Conservation (phyloP, 2,797 vertebrate genomes). For the Peromyscus melanophrys region DNA sequence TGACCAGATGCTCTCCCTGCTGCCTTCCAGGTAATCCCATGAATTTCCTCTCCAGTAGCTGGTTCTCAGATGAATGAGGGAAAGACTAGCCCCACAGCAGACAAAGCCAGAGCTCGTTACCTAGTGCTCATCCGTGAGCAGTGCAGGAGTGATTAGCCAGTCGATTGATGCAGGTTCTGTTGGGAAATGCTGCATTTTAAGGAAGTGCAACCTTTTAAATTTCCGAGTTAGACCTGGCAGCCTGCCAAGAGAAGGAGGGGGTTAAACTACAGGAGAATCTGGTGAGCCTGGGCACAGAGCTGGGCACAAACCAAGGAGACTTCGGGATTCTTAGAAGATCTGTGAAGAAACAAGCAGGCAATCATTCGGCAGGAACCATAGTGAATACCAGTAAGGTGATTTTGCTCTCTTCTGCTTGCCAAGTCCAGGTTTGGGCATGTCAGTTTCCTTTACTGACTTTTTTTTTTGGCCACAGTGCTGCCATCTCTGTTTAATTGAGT, state of each 20-base stretch:
- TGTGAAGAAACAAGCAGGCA: slow-evolving; percentile 27
- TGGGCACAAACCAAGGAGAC: slow-evolving; percentile 5
- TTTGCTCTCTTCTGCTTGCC: not conserved
- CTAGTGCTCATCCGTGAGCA: too few species aligned
- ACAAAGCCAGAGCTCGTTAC: slow-evolving; percentile 20
- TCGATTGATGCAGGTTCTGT: slow-evolving; percentile 73
- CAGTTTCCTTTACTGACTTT: not conserved
- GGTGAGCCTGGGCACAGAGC: not conserved
- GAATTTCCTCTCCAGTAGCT: slow-evolving; percentile 29
- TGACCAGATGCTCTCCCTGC: not conserved
- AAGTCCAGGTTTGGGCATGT: slow-evolving; percentile 71
- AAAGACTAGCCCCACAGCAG: slow-evolving; percentile 23
- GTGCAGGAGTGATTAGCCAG: not conserved
- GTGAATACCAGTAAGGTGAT: slow-evolving; percentile 22
- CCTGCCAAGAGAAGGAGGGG: slow-evolving; percentile 58
- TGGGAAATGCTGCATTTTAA: slow-evolving; percentile 82
- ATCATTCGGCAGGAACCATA: not conserved
- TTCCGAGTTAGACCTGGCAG: slow-evolving; percentile 38
- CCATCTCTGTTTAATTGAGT: slow-evolving; percentile 43
- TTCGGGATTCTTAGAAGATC: slow-evolving; percentile 22
- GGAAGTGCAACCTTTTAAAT: slow-evolving; percentile 84
- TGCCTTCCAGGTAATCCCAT: not conserved
- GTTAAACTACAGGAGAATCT: slow-evolving; percentile 32
- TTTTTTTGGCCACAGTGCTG: not conserved
- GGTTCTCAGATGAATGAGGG: slow-evolving; percentile 11